Percentiles rank a stretch among this genome's conserved stretches.
Evolutionary conservation across 2,113 vertebrate genomes (phyloP).

Genomic region (Chionis minor): DNA sequence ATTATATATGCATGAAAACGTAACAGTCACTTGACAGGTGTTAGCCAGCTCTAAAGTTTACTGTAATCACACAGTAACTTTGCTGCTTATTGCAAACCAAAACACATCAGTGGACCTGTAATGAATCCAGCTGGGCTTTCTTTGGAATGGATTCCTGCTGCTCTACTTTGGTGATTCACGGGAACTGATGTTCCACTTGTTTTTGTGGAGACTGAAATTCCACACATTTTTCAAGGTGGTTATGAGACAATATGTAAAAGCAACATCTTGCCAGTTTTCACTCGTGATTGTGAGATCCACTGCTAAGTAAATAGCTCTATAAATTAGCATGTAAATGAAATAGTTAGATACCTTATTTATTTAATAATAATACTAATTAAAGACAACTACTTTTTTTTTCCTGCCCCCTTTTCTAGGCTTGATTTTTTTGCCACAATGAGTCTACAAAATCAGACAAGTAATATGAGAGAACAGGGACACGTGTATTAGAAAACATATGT

Average conservation of each 20-base stretch:
- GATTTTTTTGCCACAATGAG: neutral
- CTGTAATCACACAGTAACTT: neutral
- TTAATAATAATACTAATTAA: neutral
- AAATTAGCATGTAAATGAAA: neutral
- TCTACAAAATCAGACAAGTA: neutral
- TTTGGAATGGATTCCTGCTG: conserved; percentile 13
- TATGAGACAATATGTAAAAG: neutral
- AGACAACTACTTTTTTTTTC: neutral
- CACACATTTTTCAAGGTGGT: conserved; percentile 13
- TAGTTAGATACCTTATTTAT: neutral
- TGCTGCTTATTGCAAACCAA: conserved; percentile 27
- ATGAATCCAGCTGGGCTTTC: conserved; percentile 30
- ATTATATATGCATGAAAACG: neutral
- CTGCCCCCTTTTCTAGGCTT: neutral
- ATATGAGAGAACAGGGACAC: neutral
- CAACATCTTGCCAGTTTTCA: neutral
- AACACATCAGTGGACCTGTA: conserved; percentile 27
- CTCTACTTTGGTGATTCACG: conserved; percentile 17
- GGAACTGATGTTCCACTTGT: neutral
- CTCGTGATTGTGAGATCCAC: neutral
- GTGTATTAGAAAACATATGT: neutral
- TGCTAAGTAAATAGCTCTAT: neutral
- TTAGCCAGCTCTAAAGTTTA: neutral
- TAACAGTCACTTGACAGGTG: neutral
- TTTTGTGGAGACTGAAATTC: neutral